Base-by-base conservation (phyloP, 2,888 invertebrate genomes). In the Listrodromus nycthemerus region DNA sequence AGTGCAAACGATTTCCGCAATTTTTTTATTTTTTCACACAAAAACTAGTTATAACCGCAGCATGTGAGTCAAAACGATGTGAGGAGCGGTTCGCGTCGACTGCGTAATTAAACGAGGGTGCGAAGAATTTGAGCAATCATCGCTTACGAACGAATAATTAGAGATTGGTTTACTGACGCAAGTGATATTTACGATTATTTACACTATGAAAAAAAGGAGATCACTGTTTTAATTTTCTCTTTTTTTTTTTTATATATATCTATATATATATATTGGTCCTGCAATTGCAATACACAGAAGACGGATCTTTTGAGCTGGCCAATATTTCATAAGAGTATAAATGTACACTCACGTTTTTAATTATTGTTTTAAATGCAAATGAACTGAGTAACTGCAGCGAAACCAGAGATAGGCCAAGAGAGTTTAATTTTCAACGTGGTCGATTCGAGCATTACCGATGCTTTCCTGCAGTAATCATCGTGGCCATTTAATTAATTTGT, bases 181-280 rank as follows among this genome's bases (percentile, higher is more conserved):
- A 83, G 70, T 73, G 71, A 78, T 66, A 79, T 63, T 80, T 45
- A 85, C 50, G 50, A 63, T 76, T 58, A 58, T 83, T 48, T 74
- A 52, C 65, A 67, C 33, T 33, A 19, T 76, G 50, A 27, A 58
- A 75, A 50, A 21, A 48, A 8, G 24, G 41, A 66, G 37, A 88
- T 87, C 58, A 82, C 86, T 87, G 86, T 87, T 83, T 82, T 83
- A 63, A 85, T 84, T 30, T 84, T 24, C 87, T 41, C 37, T 50
- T 30, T 50, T 50, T 69, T 69, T 67, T 33, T 30, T 63, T n/a
- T n/a, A n/a, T n/a, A n/a, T n/a, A 63, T 48, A 30, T 37, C 41
- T 48, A 58, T 55, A 37, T 30, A 76, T 67, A 33, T 73, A 16
- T 58, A 10, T n/a, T 74, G 55, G 21, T 65, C 65, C 13, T 41